Base-by-base conservation (phyloP, 2,888 invertebrate species). In the Tachina grossa region DNA sequence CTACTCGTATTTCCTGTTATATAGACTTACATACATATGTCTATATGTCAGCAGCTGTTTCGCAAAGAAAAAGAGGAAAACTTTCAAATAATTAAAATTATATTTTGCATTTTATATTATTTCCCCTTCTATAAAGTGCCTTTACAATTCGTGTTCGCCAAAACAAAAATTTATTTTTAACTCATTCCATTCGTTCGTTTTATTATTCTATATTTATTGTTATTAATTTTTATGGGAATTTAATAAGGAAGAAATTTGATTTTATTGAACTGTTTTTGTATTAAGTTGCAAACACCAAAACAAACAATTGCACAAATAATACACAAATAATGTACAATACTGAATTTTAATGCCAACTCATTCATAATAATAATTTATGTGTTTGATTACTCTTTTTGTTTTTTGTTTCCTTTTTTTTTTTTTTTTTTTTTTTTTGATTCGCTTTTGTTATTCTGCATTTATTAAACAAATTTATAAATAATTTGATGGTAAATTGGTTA, bases 141-240 rank as follows among this genome's bases (percentile, higher is more conserved):
- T 2, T 4, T 1, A 11, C 16, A 59, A 57, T 68, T 77, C 68
- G 77, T 47, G 19, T 39, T 51, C 5, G n/a, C 14, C 16, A 14
- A 74, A n/a, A 22, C 1, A 31, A 53, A 22, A 45, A 5, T 31
- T 31, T n/a, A 45, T 55, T 47, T 22, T 51, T 10, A 47, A 9
- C n/a, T 41, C 45, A 13, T 13, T 66, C n/a, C 9, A 80, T 65
- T 63, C 16, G 61, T 53, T 61, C 57, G 68, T 63, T 81, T 72
- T 66, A 74, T 57, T 82, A 45, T 66, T 77, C 76, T 68, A 68
- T 77, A 75, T 59, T 83, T 80, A 83, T 85, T 87, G 81, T 86
- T 85, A 83, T 87, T 84, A 87, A 88, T 87, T 87, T 88, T 88
- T 88, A 88, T 87, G 86, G 80, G 83, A 83, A 87, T 88, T 88